These are phyloP conservation scores for Heliconius congener DNA, from an alignment of 1,140 invertebrate species.

Conservation along the genomic window DNA sequence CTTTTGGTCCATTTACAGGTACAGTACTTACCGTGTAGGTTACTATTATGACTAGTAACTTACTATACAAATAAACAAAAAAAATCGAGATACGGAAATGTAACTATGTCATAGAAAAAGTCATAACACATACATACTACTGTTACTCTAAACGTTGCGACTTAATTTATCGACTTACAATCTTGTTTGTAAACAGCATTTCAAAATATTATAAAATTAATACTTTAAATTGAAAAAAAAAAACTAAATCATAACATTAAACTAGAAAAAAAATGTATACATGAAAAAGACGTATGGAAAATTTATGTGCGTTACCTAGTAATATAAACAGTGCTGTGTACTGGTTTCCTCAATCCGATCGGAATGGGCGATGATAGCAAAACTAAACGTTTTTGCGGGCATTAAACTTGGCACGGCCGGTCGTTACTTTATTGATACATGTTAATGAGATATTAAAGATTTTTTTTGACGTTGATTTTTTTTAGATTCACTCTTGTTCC, in stretches of 20 bases:
- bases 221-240: not conserved
- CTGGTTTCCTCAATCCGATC: conserved; percentile 48
- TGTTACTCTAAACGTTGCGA: too few species aligned
- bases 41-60: too few species aligned
- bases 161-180: not conserved
- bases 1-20: too few species aligned
- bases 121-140: too few species aligned
- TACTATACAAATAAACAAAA: too few species aligned
- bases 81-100: too few species aligned
- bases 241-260: not conserved
- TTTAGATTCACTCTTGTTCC: too few species aligned
- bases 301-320: conserved; percentile 21
- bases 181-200: not conserved
- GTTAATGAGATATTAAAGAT: conserved; percentile 44
- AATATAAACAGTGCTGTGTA: conserved; percentile 34
- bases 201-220: not conserved
- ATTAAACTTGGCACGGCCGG: conserved; percentile 51
- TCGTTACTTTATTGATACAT: conserved; percentile 53
- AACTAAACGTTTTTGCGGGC: conserved; percentile 50
- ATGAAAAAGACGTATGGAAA: conserved; percentile 16
- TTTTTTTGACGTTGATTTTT: not conserved
- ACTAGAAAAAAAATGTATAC: not conserved
- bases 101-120: too few species aligned
- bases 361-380: conserved; percentile 42
- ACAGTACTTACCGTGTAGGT: too few species aligned